These are phyloP conservation scores for Drosophila rubida DNA, from an alignment of 2,888 invertebrate genomes.

Conservation along the genomic window DNA sequence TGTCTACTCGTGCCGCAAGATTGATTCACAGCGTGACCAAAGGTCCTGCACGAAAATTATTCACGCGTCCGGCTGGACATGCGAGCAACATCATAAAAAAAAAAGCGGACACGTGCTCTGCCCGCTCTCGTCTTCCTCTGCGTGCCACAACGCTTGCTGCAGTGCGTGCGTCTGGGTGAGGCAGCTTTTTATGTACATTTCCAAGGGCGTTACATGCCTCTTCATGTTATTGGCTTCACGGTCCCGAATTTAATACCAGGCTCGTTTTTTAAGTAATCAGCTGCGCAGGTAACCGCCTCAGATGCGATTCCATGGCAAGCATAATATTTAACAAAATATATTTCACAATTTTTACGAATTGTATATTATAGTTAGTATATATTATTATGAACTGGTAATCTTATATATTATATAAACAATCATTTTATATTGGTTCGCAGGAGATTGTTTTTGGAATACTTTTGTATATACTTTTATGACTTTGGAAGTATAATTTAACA, in stretches of 20 bases:
- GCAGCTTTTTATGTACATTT: slow-evolving; percentile 16
- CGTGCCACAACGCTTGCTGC: background rate
- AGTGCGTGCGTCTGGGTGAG: slow-evolving; percentile 11
- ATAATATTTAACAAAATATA: background rate
- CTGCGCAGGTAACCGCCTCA: background rate
- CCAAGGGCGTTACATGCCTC: slow-evolving; percentile 31
- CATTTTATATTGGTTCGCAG: too few relatives aligned
- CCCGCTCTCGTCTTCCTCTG: slow-evolving; percentile 22
- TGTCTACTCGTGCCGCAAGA: slow-evolving; percentile 61
- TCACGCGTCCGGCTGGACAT: slow-evolving; percentile 75
- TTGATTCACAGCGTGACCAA: slow-evolving; percentile 81
- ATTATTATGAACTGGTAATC: too few relatives aligned
- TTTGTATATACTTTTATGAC: too few relatives aligned
- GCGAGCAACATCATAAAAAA: slow-evolving; percentile 55
- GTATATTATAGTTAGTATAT: too few relatives aligned
- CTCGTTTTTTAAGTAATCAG: background rate
- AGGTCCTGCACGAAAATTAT: slow-evolving; percentile 76
- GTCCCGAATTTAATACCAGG: background rate
- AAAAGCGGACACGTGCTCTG: slow-evolving; percentile 70
- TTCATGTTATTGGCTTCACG: slow-evolving; percentile 36
- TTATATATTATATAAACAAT: too few relatives aligned
- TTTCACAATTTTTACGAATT: too few relatives aligned
- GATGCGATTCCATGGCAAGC: background rate
- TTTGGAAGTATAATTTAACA: too few relatives aligned
- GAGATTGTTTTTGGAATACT: too few relatives aligned